Evolutionary conservation across 2,888 invertebrate genomes (phyloP).

Genomic region (Tenthredo amoena): DNA sequence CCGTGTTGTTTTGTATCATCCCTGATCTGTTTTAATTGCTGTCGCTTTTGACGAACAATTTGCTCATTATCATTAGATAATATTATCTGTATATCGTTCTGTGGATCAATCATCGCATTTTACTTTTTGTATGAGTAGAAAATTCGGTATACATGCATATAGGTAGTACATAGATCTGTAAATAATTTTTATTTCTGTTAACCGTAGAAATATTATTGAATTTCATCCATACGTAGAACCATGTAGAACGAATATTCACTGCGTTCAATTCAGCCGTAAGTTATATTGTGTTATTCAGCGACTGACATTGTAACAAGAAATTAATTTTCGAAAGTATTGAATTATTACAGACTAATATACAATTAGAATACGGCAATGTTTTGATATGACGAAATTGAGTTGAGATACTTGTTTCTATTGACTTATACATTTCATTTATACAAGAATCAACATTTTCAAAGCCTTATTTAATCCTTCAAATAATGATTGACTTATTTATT

Average conservation of each 20-base stretch:
- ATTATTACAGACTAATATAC: not conserved
- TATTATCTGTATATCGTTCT: not conserved
- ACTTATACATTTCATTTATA: not conserved
- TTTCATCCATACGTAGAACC: not conserved
- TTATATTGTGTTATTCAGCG: constrained; percentile 53
- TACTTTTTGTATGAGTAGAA: not conserved
- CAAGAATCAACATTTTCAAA: not conserved
- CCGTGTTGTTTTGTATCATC: not conserved
- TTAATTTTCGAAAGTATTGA: constrained; percentile 7
- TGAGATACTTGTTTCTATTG: not conserved
- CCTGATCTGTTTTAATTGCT: not conserved
- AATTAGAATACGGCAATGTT: not conserved
- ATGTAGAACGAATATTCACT: not conserved
- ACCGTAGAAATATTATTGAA: not conserved
- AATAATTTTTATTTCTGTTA: constrained; percentile 3
- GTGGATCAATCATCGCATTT: not conserved
- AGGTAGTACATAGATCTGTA: constrained; percentile 5
- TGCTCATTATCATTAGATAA: constrained; percentile 2
- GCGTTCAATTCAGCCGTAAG: constrained; percentile 4
- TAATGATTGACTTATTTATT: no score
- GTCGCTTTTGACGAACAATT: not conserved
- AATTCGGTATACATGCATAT: not conserved
- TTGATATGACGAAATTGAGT: not conserved
- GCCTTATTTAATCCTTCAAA: no score
- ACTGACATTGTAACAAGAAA: constrained; percentile 54